A percentile compares a stretch with the other conserved stretches of the same genome.
Evolutionary conservation across 2,113 vertebrate genomes (phyloP).

Genomic region (Entelurus aequoreus): DNA sequence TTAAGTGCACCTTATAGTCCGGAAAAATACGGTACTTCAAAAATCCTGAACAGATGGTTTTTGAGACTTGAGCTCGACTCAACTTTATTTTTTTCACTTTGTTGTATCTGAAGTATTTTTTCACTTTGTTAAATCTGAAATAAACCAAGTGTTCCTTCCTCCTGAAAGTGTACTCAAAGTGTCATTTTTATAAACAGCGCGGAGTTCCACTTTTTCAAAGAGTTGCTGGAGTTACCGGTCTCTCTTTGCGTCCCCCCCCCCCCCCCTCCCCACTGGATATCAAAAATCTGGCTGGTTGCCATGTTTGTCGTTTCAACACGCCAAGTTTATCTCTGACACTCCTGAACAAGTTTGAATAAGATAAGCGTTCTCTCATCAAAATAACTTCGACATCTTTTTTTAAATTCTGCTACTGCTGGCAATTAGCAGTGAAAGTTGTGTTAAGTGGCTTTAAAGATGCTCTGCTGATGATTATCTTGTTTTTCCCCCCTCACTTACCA

Average conservation of each 20-base stretch:
- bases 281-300: too few species aligned
- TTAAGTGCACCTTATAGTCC: too few species aligned
- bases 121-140: background rate
- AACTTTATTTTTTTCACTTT: too few species aligned
- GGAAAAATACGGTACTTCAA: too few species aligned
- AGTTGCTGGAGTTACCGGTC: background rate
- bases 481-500: background rate
- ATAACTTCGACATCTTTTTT: constrained; percentile 20
- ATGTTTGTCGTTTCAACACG: too few species aligned
- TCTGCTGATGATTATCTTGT: constrained; percentile 30
- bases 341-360: constrained; percentile 10
- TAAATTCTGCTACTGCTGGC: constrained; percentile 10
- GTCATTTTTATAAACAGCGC: constrained; percentile 2
- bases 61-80: too few species aligned
- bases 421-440: constrained; percentile 25
- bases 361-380: constrained; percentile 10
- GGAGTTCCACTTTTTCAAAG: background rate
- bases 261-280: background rate
- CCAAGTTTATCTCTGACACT: background rate
- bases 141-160: background rate
- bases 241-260: background rate
- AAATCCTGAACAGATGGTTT: too few species aligned
- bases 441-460: constrained; percentile 40
- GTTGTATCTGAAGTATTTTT: too few species aligned
- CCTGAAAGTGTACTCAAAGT: constrained; percentile 10